These are phyloP conservation scores for Eclectus roratus DNA, from an alignment of 2,113 vertebrate species.

Conservation along the genomic window DNA sequence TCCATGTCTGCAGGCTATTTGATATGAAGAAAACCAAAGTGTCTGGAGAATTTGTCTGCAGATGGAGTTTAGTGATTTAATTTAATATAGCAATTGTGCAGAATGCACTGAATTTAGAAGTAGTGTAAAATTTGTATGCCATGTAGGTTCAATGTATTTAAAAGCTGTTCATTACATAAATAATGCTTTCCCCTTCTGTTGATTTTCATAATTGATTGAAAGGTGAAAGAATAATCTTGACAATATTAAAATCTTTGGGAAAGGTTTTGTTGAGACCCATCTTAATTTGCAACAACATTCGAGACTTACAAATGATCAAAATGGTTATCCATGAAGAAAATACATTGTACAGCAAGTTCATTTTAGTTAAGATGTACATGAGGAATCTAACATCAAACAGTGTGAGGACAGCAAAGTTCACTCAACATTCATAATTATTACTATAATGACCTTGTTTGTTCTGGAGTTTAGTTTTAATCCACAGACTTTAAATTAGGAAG, in stretches of 20 bases:
- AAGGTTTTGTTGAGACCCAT: not conserved
- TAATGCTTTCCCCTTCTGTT: not conserved
- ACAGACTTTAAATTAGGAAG: not conserved
- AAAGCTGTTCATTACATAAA: not conserved
- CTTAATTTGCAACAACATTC: not conserved
- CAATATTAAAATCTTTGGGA: not conserved
- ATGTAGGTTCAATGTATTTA: not conserved
- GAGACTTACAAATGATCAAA: not conserved
- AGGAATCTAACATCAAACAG: not conserved
- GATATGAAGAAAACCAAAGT: not conserved
- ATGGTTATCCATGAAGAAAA: not conserved
- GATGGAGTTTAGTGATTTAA: slow-evolving; percentile 41
- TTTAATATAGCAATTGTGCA: slow-evolving; percentile 34
- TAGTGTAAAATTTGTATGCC: not conserved
- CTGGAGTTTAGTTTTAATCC: not conserved
- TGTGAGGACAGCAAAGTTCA: not conserved
- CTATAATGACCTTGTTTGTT: not conserved
- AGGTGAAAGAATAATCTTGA: not conserved
- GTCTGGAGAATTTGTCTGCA: slow-evolving; percentile 18
- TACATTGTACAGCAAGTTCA: not conserved
- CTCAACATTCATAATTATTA: not conserved
- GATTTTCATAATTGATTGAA: not conserved
- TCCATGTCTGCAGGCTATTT: slow-evolving; percentile 49
- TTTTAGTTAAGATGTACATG: not conserved
- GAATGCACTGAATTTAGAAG: not conserved